Evolutionary conservation across 2,797 vertebrate genomes (phyloP), one percentile per base, ranked within the genome.

Genomic region (Trachurus trachurus): DNA sequence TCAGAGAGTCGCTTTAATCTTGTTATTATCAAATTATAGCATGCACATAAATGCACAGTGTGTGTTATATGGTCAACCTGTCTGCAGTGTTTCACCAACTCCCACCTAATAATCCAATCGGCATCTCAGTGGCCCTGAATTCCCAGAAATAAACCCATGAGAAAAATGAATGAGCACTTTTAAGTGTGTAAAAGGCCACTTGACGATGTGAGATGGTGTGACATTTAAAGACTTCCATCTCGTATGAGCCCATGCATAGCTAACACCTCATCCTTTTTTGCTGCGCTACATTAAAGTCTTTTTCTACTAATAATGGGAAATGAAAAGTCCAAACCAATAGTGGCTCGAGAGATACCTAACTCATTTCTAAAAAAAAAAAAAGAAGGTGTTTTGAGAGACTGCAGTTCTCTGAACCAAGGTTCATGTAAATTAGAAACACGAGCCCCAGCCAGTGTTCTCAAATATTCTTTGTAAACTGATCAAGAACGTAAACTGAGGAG

Each of bases 181-280:
- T 44, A 66, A 58, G 29, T 31, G n/a, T 45, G 26, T 40, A 78
- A 84, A 81, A 78, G 49, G 26, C 56, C 60, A 69, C 58, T 66
- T 67, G 40, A 80, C 70, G 50, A 65, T 54, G 59, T 74, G 62
- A 70, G 81, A 86, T 47, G 53, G n/a, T 65, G 7, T 75, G 78
- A 85, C 50, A 81, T 80, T 78, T 71, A 60, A 64, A 81, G 61
- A 58, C 50, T 19, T 65, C 34, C 21, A 57, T 6, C 39, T 63
- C 65, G 53, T 19, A 67, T 37, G 68, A 76, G 68, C 53, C 60
- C 9, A 11, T 47, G 40, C 59, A 50, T 40, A 66, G 22, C 61
- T 21, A 52, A 58, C 78, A 78, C 11, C 59, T 77, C 34, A 58
- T 68, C 13, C 31, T 53, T 54, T 54, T 73, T 42, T 65, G 53